Evolutionary conservation across 2,113 vertebrate genomes (phyloP).

Genomic region (Odontophorus gujanensis): DNA sequence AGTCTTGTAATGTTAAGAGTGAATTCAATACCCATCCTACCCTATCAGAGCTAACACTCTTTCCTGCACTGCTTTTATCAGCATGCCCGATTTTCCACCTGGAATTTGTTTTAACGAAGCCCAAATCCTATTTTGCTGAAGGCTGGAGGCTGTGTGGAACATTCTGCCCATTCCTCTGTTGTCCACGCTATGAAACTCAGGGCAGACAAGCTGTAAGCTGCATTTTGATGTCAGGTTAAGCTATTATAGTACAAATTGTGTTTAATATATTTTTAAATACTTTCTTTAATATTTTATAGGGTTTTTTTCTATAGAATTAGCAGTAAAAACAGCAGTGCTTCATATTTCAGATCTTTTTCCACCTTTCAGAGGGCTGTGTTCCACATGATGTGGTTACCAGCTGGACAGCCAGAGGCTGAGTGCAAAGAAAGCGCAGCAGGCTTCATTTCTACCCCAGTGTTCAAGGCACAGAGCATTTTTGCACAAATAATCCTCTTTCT

Average conservation of each 20-base stretch:
- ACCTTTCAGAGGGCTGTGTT: conserved; percentile 54
- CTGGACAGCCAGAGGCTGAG: conserved; percentile 67
- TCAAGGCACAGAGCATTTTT: conserved; percentile 7
- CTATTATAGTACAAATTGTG: conserved; percentile 78
- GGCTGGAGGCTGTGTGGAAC: conserved; percentile 58
- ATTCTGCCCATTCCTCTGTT: conserved; percentile 32
- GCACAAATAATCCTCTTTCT: conserved; percentile 37
- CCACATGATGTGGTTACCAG: conserved; percentile 68
- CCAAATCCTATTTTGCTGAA: conserved; percentile 62
- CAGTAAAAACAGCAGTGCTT: conserved; percentile 70
- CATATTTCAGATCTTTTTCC: conserved; percentile 68
- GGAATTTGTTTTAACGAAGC: conserved; percentile 72
- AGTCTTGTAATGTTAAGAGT: conserved; percentile 66
- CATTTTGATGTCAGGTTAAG: conserved; percentile 70
- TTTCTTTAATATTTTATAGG: conserved; percentile 79
- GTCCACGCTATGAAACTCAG: conserved; percentile 14
- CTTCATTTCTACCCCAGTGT: background rate
- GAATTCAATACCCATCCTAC: conserved; percentile 69
- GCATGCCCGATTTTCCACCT: conserved; percentile 71
- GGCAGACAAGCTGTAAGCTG: conserved; percentile 66
- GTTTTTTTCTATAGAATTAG: conserved; percentile 66
- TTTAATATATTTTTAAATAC: conserved; percentile 81
- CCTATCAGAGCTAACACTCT: conserved; percentile 68
- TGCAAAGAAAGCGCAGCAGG: conserved; percentile 48
- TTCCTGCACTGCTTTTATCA: conserved; percentile 69